phyloP scores from a whole-genome alignment of 2,113 vertebrate species.

The Seriola rivoliana region DNA sequence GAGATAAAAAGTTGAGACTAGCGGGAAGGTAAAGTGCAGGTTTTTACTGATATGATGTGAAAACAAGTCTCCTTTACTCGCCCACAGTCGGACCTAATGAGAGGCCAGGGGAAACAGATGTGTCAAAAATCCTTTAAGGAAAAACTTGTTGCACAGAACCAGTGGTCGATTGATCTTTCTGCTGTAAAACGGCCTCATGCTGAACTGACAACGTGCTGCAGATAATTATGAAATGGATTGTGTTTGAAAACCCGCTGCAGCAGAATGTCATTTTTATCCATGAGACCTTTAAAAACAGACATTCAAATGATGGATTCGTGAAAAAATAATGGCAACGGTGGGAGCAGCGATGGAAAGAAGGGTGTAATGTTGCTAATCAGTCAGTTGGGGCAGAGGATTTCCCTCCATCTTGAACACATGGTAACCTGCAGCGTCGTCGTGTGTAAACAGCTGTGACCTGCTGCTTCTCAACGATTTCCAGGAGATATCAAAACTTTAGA shows the following conservation, averaged over 20 bases:
- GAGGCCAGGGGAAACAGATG: not conserved
- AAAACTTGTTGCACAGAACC: not conserved
- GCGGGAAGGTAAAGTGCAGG: constrained; percentile 18
- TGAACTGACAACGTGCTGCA: constrained; percentile 24
- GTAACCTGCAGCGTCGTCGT: not conserved
- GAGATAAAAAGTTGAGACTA: constrained; percentile 14
- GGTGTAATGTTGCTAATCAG: not conserved
- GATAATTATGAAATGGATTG: constrained; percentile 24
- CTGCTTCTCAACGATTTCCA: not conserved
- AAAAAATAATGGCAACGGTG: not conserved
- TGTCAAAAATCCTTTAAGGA: not conserved
- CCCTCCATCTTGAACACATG: not conserved
- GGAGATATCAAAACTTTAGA: not conserved
- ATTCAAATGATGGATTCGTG: constrained; percentile 26
- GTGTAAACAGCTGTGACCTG: not conserved
- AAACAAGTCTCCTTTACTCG: not conserved
- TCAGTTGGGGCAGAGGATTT: not conserved
- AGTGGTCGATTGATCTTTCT: not conserved
- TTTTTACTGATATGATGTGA: not conserved
- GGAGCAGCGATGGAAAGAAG: not conserved
- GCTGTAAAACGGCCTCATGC: constrained; percentile 12
- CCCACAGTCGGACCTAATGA: not conserved
- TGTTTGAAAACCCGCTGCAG: constrained; percentile 14
- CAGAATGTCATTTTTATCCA: constrained; percentile 4
- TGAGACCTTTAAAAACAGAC: constrained; percentile 34